Evolutionary conservation across 2,797 vertebrate genomes (phyloP).

Genomic region (Buceros bicornis): DNA sequence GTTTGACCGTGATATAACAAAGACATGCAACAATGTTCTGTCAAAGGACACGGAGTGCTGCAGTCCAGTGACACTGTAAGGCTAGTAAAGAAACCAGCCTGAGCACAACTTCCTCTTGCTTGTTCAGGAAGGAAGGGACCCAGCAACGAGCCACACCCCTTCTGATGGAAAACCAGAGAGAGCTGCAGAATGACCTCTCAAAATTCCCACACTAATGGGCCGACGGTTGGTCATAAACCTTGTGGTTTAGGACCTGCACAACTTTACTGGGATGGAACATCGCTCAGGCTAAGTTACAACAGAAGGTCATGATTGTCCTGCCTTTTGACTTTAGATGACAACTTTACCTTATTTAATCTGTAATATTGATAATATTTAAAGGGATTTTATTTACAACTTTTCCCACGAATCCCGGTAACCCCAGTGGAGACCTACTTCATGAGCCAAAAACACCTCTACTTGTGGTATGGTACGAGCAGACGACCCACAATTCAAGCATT

Average conservation of each 20-base stretch:
- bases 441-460: background rate
- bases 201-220: background rate
- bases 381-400: background rate
- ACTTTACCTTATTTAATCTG: background rate
- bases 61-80: background rate
- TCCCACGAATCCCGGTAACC: background rate
- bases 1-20: background rate
- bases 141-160: background rate
- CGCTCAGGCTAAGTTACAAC: background rate
- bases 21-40: background rate
- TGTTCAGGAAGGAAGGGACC: background rate
- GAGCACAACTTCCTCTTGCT: background rate
- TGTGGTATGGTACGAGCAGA: background rate
- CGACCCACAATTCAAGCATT: background rate
- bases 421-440: background rate
- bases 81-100: background rate
- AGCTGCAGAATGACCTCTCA: background rate
- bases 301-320: background rate
- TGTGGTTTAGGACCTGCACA: background rate
- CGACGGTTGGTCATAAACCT: background rate
- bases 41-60: background rate
- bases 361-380: background rate
- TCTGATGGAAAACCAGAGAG: rapidly evolving
- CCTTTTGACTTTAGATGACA: background rate
- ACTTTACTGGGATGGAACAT: rapidly evolving